phyloP scores from a whole-genome alignment of 1,140 invertebrate genomes.

The Acromyrmex charruanus region DNA sequence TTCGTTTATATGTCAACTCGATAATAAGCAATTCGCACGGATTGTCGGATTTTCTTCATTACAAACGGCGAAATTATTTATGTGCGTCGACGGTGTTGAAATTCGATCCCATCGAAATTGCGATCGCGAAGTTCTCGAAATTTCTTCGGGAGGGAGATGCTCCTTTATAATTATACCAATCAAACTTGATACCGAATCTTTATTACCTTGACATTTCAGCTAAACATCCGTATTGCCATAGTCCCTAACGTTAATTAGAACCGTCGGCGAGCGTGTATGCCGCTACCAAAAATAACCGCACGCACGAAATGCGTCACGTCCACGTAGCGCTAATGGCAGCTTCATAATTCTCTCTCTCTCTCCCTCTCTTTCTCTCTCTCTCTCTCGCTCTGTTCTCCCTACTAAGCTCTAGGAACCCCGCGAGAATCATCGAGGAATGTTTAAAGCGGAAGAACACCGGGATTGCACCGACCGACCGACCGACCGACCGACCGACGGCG shows the following conservation, averaged over 20 bases:
- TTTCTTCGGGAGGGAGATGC: not conserved
- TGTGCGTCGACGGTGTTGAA: not conserved
- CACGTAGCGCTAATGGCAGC: constrained; percentile 58
- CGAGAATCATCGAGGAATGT: constrained; percentile 54
- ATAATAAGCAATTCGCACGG: not conserved
- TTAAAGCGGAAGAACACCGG: constrained; percentile 47
- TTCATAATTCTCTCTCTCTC: constrained; percentile 38
- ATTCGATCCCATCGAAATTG: constrained; percentile 27
- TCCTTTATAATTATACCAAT: not conserved
- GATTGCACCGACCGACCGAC: not conserved
- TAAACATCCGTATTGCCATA: not conserved
- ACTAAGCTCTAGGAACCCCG: constrained; percentile 20
- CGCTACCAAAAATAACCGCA: constrained; percentile 57
- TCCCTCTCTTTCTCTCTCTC: not conserved
- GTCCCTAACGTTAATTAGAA: constrained; percentile 55
- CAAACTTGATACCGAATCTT: not conserved
- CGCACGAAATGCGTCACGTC: constrained; percentile 60
- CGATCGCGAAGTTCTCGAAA: not conserved
- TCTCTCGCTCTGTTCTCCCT: not conserved
- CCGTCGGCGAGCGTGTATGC: constrained; percentile 30
- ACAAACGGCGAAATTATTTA: not conserved
- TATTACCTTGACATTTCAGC: constrained; percentile 11
- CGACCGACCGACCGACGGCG: not conserved
- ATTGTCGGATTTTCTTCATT: constrained; percentile 8
- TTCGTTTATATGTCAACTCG: not conserved